Evolutionary conservation across 2,113 vertebrate species (phyloP).

Genomic region (Coracopsis vasa): DNA sequence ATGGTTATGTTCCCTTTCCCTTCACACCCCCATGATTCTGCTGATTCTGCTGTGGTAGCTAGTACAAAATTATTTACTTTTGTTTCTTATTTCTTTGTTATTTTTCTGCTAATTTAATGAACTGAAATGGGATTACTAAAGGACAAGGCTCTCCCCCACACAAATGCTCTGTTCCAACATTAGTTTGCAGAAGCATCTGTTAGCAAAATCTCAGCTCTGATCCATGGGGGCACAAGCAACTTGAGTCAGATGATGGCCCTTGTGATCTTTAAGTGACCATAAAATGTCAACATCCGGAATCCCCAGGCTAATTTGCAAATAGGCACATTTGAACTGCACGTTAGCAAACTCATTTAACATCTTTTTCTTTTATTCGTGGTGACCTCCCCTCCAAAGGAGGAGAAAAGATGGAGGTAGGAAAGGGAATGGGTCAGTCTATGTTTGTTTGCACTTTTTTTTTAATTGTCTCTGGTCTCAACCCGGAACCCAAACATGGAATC

Average conservation of each 20-base stretch:
- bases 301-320: slow-evolving; percentile 1
- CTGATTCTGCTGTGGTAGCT: background rate
- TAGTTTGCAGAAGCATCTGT: background rate
- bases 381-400: background rate
- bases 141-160: background rate
- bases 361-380: background rate
- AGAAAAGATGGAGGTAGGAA: background rate
- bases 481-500: background rate
- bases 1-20: background rate
- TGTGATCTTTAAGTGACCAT: background rate
- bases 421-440: background rate
- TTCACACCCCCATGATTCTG: background rate
- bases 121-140: background rate
- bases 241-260: background rate
- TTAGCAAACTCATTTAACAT: slow-evolving; percentile 18
- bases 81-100: background rate
- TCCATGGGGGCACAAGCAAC: background rate
- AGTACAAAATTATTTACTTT: background rate
- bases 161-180: background rate
- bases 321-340: background rate
- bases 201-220: background rate
- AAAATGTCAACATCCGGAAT: background rate
- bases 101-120: background rate
- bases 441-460: background rate
- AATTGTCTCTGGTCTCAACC: background rate